These are phyloP conservation scores for Gasterosteus aculeatus DNA, from an alignment of 2,113 vertebrate genomes.

Conservation along the genomic window DNA sequence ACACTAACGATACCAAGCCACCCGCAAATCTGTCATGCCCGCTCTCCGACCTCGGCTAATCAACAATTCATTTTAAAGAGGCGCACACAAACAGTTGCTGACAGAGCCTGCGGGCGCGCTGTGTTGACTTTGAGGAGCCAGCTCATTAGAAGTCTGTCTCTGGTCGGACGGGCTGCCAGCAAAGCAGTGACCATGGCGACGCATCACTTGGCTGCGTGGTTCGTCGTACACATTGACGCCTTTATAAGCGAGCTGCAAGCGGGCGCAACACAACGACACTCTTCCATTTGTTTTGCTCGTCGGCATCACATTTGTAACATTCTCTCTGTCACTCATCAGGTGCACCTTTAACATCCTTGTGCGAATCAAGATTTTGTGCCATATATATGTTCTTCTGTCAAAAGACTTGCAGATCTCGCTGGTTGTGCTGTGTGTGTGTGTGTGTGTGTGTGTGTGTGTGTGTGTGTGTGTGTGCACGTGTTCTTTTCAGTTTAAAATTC, in stretches of 20 bases:
- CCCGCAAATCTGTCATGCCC: constrained; percentile 20
- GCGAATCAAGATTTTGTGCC: constrained; percentile 25
- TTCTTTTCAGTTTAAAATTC: constrained; percentile 39
- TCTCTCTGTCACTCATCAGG: constrained; percentile 4
- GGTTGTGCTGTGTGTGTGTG: constrained; percentile 16
- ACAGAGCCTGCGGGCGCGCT: constrained; percentile 24
- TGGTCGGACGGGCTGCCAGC: constrained; percentile 50
- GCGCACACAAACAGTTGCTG: constrained; percentile 18
- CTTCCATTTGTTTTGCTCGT: constrained; percentile 9
- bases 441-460: background rate
- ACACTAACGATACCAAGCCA: constrained; percentile 5
- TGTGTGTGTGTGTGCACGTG: constrained; percentile 20
- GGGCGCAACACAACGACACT: constrained; percentile 46
- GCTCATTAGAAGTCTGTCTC: constrained; percentile 59
- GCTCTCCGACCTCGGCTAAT: background rate
- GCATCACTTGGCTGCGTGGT: constrained; percentile 42
- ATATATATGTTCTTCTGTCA: constrained; percentile 32
- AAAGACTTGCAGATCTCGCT: constrained; percentile 23
- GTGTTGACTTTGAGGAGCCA: constrained; percentile 45
- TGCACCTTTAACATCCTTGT: background rate
- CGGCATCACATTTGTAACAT: constrained; percentile 4
- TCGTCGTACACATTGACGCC: constrained; percentile 37
- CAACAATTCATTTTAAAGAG: constrained; percentile 27
- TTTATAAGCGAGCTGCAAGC: constrained; percentile 47
- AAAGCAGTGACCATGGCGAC: constrained; percentile 58